Conservation (phyloP, 2,797 vertebrate genomes). For the Eutrigla gurnardus region DNA sequence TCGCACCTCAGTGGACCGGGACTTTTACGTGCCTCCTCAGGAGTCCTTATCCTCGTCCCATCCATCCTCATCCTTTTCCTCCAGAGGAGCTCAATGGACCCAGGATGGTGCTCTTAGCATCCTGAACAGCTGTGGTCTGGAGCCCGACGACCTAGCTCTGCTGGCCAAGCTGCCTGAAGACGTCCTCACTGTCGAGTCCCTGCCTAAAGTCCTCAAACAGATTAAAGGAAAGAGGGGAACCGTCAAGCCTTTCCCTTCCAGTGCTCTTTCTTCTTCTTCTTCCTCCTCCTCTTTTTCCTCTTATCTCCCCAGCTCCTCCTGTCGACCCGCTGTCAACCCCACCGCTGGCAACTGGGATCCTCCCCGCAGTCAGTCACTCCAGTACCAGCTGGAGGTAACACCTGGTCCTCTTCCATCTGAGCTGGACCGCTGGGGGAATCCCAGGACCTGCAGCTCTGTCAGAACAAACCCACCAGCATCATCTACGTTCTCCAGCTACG, state of each 20-base stretch:
- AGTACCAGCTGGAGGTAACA: conserved; percentile 31
- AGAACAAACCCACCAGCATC: background rate
- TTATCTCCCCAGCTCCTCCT: conserved; percentile 27
- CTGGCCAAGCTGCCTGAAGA: conserved; percentile 82
- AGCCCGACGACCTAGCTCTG: conserved; percentile 75
- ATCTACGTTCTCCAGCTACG: conserved; percentile 23
- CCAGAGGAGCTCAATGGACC: conserved; percentile 30
- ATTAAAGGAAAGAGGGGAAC: conserved; percentile 71
- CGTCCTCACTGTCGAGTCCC: conserved; percentile 76
- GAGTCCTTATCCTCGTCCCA: conserved; percentile 40
- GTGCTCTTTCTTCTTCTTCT: background rate
- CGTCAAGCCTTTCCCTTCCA: background rate
- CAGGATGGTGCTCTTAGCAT: conserved; percentile 70
- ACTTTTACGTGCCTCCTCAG: conserved; percentile 36
- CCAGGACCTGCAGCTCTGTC: conserved; percentile 12
- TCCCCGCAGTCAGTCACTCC: conserved; percentile 23
- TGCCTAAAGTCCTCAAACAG: conserved; percentile 78
- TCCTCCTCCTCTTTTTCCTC: conserved; percentile 47
- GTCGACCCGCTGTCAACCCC: background rate
- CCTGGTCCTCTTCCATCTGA: conserved; percentile 42
- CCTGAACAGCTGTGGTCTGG: conserved; percentile 82
- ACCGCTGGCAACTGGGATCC: conserved; percentile 45
- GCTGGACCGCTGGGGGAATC: conserved; percentile 58
- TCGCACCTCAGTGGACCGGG: background rate
- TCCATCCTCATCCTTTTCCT: conserved; percentile 23